These are phyloP conservation scores for Pseudorhombus dupliciocellatus DNA, from an alignment of 2,113 vertebrate species.

Conservation along the genomic window DNA sequence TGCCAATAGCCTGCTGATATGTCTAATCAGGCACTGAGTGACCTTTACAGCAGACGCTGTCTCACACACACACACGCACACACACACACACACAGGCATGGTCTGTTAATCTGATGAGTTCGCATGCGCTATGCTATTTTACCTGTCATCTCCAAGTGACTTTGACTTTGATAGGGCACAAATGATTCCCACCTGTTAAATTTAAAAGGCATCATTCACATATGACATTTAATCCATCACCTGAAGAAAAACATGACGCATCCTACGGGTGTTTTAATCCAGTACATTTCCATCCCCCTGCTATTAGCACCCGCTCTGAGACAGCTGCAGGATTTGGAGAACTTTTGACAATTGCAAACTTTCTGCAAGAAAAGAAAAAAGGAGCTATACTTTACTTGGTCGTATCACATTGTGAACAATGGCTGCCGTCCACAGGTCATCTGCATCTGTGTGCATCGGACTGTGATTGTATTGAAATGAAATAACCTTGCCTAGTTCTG, in stretches of 20 bases:
- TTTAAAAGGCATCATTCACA: slow-evolving; percentile 7
- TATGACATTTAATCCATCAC: background rate
- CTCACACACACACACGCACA: background rate
- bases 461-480: slow-evolving; percentile 51
- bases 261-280: background rate
- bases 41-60: slow-evolving; percentile 58
- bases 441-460: slow-evolving; percentile 24
- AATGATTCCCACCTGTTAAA: background rate
- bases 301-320: background rate
- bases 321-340: background rate
- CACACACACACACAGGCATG: slow-evolving; percentile 24
- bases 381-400: slow-evolving; percentile 30
- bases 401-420: slow-evolving; percentile 24
- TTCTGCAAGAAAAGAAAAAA: background rate
- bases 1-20: slow-evolving; percentile 62
- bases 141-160: slow-evolving; percentile 34
- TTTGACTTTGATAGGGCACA: slow-evolving; percentile 21
- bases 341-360: slow-evolving; percentile 27
- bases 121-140: slow-evolving; percentile 37
- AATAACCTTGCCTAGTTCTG: slow-evolving; percentile 24
- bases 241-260: slow-evolving; percentile 2
- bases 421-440: slow-evolving; percentile 11
- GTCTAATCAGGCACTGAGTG: slow-evolving; percentile 51
- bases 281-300: background rate
- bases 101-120: slow-evolving; percentile 42